Evolutionary conservation across 1,140 invertebrate genomes (phyloP), one percentile per base, ranked within the genome.

Genomic region (Nylanderia fulva): DNA sequence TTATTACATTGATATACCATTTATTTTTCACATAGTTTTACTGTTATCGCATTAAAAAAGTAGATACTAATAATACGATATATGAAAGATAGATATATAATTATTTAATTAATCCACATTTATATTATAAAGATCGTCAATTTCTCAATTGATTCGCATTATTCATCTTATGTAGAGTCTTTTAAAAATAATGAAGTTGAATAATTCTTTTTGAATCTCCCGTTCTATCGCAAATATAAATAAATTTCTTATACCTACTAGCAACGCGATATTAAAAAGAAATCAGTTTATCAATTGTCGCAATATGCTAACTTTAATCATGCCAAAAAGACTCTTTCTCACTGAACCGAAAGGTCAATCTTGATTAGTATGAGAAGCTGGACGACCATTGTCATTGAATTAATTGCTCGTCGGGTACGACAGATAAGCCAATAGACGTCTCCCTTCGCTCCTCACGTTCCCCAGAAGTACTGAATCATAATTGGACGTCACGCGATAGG

Each of bases 301-400:
- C 15, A 27, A 13, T 54, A 2, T 71, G 24, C 5, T 11, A 39
- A 7, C 7, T 36, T 13, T 42, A 56, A 80, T 80, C 54, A 11
- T 69, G 24, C 36, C 48, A 2, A 33, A 61, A 68, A 86, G 64
- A 33, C 21, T 58, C 42, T 64, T 66, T 54, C 66, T 74, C 77
- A 29, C 42, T 39, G 76, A 54, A 72, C 24, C 61, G 61, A 79
- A 64, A 80, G 86, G 89, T 90, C 86, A 75, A 11, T 61, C 33
- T 87, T 89, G 85, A 90, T 89, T 80, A 82, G 76, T 63, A 64
- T 76, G 83, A 90, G 83, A 90, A 90, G 74, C 86, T 69, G 48
- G 48, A 58, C 61, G 83, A 86, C n/a, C 68, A 90, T 90, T 90
- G 88, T 87, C 83, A 86, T 90, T 79, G 75, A 84, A 90, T 90